Evolutionary conservation across 2,113 vertebrate genomes (phyloP), one percentile per base, ranked within the genome.

Genomic region (Eubucco bourcierii): DNA sequence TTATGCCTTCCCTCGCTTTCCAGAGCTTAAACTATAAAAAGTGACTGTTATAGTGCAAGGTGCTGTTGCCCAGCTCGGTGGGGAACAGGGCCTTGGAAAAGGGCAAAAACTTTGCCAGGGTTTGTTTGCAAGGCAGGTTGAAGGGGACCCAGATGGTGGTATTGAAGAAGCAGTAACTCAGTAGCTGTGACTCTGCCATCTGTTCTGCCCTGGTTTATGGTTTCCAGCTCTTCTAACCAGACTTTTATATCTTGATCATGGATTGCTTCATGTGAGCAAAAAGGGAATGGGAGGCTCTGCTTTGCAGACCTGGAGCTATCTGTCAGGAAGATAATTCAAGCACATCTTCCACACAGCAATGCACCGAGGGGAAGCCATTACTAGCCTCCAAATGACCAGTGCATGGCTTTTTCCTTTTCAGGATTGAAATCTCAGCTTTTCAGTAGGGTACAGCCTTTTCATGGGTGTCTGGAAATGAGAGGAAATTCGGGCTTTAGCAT

Each of bases 81-180:
- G 56, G 56, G 61, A 80, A 34, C 3, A 24, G 50, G 56, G 60
- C 76, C 71, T 29, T 39, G 67, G 52, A 44, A 50, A 34, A 12
- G 20, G 34, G 41, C 10, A 39, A 53, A 21, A 55, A 16, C 31
- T 94, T 83, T 53, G 41, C 60, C 50, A 27, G 60, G 39, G 27
- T 80, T 90, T 91, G 63, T 77, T 76, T 77, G 56, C 60, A 67
- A 86, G 78, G 68, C 76, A 71, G 60, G 76, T 74, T 60, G 90
- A 66, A 91, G 66, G 37, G 37, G 13, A 37, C 34, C 55, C 86
- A 91, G 85, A 61, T 77, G 88, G 82, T 47, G 13, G 17, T 61
- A 70, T 94, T 85, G 88, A 76, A 94, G 76, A 76, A 77, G n/a
- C 68, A 74, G 86, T 77, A 88, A 88, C 79, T 90, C 80, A 34